Conservation (phyloP, 2,888 invertebrate genomes). For the Agonopterix subpropinquella region DNA sequence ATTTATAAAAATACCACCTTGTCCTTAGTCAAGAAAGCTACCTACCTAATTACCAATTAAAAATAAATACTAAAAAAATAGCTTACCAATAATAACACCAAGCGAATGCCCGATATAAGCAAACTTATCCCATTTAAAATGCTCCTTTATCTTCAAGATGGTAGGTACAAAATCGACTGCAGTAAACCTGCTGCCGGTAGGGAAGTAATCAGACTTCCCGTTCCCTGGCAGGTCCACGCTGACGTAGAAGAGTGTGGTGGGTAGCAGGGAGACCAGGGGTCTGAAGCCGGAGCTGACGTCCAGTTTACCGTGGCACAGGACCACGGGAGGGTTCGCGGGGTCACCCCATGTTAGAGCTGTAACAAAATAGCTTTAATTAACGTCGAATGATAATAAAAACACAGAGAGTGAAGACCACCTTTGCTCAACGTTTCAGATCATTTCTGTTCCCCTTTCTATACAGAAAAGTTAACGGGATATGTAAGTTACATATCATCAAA, state of each 20-base stretch:
- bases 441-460: no score
- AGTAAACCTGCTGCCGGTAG: slow-evolving; percentile 38
- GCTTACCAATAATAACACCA: slow-evolving; percentile 46
- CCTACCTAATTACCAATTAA: no score
- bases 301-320: slow-evolving; percentile 76
- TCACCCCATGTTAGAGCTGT: slow-evolving; percentile 77
- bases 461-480: no score
- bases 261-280: slow-evolving; percentile 67
- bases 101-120: slow-evolving; percentile 53
- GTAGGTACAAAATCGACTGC: slow-evolving; percentile 38
- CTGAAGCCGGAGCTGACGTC: slow-evolving; percentile 78
- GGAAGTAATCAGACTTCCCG: slow-evolving; percentile 72
- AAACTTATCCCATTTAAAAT: slow-evolving; percentile 48
- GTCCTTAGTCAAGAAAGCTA: no score
- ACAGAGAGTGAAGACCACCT: no score
- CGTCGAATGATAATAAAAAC: no score
- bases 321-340: slow-evolving; percentile 57
- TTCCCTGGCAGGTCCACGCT: slow-evolving; percentile 75
- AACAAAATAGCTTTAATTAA: background rate
- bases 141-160: slow-evolving; percentile 28
- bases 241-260: slow-evolving; percentile 48
- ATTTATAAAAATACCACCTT: no score
- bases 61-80: background rate
- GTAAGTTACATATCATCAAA: no score
- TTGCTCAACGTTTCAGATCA: no score